phyloP scores from a whole-genome alignment of 2,888 invertebrate species.

The Sphaerophoria rueppellii region DNA sequence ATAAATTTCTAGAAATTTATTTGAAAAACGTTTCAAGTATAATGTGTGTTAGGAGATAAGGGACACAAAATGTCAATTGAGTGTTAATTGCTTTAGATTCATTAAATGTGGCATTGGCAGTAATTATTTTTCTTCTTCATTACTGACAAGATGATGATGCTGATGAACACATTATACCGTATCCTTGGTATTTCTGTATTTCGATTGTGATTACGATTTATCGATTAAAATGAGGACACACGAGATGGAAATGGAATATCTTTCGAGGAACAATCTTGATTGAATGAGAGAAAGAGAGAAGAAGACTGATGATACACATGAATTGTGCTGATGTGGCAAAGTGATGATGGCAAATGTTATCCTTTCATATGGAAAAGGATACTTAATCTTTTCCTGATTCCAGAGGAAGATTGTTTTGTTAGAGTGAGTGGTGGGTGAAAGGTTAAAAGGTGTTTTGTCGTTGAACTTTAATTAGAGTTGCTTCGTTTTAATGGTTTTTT shows the following conservation, averaged over 20 bases:
- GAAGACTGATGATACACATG: background rate
- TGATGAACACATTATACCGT: background rate
- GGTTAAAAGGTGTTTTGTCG: conserved; percentile 11
- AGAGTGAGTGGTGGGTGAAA: background rate
- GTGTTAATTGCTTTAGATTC: conserved; percentile 64
- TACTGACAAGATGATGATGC: background rate
- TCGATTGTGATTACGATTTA: conserved; percentile 9
- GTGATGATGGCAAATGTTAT: conserved; percentile 29
- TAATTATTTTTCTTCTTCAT: conserved; percentile 1
- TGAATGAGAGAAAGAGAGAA: background rate
- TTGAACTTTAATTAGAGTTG: conserved; percentile 13
- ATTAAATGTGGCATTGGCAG: conserved; percentile 1
- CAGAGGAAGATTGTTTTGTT: background rate
- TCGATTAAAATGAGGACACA: conserved; percentile 18
- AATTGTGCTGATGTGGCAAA: conserved; percentile 5
- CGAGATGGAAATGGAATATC: background rate
- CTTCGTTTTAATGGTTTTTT: background rate
- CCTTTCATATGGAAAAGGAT: background rate
- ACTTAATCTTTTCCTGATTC: conserved; percentile 18
- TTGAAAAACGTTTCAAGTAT: conserved; percentile 10
- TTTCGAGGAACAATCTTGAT: background rate
- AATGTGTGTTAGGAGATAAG: background rate
- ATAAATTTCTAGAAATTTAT: conserved; percentile 26
- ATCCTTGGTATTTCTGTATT: background rate
- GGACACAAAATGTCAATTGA: conserved; percentile 56